Percentiles rank a stretch among this genome's conserved stretches.
Conservation (phyloP, 2,888 invertebrate species). For the Drosophila robusta region DNA sequence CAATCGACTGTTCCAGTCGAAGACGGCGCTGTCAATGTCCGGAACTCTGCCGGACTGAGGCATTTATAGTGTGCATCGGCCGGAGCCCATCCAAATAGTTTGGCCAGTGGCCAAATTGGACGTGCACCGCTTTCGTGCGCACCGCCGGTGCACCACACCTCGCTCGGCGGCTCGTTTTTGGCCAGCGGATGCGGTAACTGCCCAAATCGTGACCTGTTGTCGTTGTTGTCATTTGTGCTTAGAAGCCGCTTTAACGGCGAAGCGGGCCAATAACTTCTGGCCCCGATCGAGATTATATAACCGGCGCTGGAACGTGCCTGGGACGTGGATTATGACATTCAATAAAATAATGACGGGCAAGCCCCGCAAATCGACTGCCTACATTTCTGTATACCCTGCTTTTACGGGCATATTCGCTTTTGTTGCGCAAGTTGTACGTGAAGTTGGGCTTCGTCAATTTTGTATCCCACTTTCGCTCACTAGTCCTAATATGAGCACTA, state of each 20-base stretch:
- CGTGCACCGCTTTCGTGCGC: slow-evolving; percentile 65
- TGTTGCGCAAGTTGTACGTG: no score
- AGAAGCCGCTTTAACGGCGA: slow-evolving; percentile 16
- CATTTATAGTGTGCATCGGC: slow-evolving; percentile 78
- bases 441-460: no score
- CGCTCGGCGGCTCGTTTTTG: slow-evolving; percentile 10
- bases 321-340: slow-evolving; percentile 47
- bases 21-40: slow-evolving; percentile 67
- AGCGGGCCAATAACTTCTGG: slow-evolving; percentile 60
- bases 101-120: slow-evolving; percentile 35
- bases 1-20: slow-evolving; percentile 36
- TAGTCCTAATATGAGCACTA: no score
- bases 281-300: slow-evolving; percentile 59
- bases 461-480: no score
- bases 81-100: slow-evolving; percentile 5
- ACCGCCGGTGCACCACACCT: slow-evolving; percentile 11
- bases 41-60: slow-evolving; percentile 52
- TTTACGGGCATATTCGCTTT: neutral
- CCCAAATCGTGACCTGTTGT: slow-evolving; percentile 64
- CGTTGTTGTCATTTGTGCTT: slow-evolving; percentile 51
- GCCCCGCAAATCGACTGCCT: neutral
- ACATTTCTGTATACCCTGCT: neutral
- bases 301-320: slow-evolving; percentile 21
- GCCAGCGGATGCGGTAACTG: slow-evolving; percentile 51
- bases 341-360: slow-evolving; percentile 29